Conservation (phyloP, 2,888 invertebrate species). For the Rhamphomyia laevipes region DNA sequence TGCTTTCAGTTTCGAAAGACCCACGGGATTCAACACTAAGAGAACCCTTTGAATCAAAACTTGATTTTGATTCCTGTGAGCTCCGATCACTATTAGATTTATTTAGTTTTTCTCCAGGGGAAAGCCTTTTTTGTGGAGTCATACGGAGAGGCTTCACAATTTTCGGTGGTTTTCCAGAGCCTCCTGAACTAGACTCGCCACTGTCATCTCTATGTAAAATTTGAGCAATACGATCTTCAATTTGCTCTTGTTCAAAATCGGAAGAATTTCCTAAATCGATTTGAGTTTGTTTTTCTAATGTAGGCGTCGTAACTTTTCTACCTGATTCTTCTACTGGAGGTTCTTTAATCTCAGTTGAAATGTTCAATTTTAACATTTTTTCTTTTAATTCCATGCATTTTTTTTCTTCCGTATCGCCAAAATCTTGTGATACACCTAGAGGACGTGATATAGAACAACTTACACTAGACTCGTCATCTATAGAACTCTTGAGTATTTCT, state of each 20-base stretch:
- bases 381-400: slow-evolving; percentile 45
- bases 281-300: slow-evolving; percentile 51
- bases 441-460: slow-evolving; percentile 71
- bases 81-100: slow-evolving; percentile 35
- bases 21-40: slow-evolving; percentile 58
- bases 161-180: slow-evolving; percentile 42
- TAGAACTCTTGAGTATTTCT: slow-evolving; percentile 46
- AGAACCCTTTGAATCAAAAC: slow-evolving; percentile 50
- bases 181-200: slow-evolving; percentile 50
- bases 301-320: slow-evolving; percentile 42
- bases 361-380: slow-evolving; percentile 48
- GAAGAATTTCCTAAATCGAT: slow-evolving; percentile 48
- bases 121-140: slow-evolving; percentile 35
- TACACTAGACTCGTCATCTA: slow-evolving; percentile 60
- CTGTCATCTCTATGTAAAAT: slow-evolving; percentile 41
- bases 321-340: slow-evolving; percentile 39
- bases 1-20: slow-evolving; percentile 63
- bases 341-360: slow-evolving; percentile 40
- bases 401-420: slow-evolving; percentile 48
- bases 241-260: slow-evolving; percentile 36
- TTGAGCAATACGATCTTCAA: slow-evolving; percentile 39
- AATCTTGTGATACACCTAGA: slow-evolving; percentile 64
- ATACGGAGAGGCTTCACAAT: slow-evolving; percentile 36
- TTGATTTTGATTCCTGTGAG: slow-evolving; percentile 45
- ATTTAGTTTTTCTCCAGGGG: slow-evolving; percentile 27